Percentiles rank a stretch among this genome's conserved stretches.
phyloP scores from a whole-genome alignment of 1,140 invertebrate genomes.

The Drosophila quadrilineata region DNA sequence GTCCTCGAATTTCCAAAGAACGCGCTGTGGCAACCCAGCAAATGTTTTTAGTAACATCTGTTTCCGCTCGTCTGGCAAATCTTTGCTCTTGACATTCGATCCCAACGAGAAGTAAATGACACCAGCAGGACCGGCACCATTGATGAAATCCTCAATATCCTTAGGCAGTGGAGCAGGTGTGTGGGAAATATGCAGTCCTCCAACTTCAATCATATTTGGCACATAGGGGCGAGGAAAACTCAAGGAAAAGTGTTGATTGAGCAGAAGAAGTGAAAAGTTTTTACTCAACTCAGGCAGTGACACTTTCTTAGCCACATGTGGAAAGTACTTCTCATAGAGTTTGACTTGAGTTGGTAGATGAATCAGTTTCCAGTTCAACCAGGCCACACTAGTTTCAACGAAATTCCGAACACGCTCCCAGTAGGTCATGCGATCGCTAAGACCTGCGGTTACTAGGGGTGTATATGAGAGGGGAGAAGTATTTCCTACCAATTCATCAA shows the following conservation, averaged over 20 bases:
- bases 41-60: constrained; percentile 83
- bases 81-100: constrained; percentile 84
- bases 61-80: constrained; percentile 82
- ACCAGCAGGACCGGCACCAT: constrained; percentile 82
- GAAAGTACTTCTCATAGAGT: constrained; percentile 75
- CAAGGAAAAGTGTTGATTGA: constrained; percentile 83
- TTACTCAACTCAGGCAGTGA: constrained; percentile 58
- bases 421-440: constrained; percentile 81
- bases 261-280: constrained; percentile 82
- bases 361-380: constrained; percentile 41
- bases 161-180: constrained; percentile 75
- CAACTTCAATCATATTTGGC: constrained; percentile 84
- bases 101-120: constrained; percentile 86
- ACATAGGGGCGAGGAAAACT: constrained; percentile 82
- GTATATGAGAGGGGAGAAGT: constrained; percentile 73
- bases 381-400: constrained; percentile 31
- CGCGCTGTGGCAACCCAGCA: constrained; percentile 83
- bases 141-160: constrained; percentile 83
- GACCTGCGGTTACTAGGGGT: constrained; percentile 56
- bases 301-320: constrained; percentile 72
- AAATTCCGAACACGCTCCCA: constrained; percentile 80
- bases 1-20: constrained; percentile 87
- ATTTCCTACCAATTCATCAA: constrained; percentile 78
- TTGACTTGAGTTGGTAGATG: constrained; percentile 58
- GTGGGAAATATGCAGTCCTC: constrained; percentile 83